Evolutionary conservation across 2,888 invertebrate genomes (phyloP).

Genomic region (Campaea margaritaria): DNA sequence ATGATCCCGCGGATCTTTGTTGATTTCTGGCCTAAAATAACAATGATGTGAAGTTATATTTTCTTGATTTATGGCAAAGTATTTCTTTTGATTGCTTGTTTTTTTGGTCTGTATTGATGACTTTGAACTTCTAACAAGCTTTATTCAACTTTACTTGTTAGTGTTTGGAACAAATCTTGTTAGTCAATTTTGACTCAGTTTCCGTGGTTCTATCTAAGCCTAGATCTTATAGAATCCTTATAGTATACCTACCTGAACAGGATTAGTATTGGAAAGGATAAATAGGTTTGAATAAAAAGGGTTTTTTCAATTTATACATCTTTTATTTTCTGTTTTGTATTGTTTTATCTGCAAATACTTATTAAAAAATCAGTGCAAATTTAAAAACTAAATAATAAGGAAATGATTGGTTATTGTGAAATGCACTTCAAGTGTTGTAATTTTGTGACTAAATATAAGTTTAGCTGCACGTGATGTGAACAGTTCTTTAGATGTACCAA

Average conservation of each 20-base stretch:
- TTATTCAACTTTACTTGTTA: too few species aligned
- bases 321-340: conserved; percentile 71
- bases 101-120: not conserved
- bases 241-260: not conserved
- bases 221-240: too few species aligned
- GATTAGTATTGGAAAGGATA: not conserved
- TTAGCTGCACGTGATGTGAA: conserved; percentile 47
- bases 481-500: conserved; percentile 9
- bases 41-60: not conserved
- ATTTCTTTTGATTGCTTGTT: not conserved
- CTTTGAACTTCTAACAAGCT: too few species aligned
- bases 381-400: conserved; percentile 69
- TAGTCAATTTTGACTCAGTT: too few species aligned
- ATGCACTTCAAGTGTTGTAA: conserved; percentile 48
- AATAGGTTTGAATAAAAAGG: conserved; percentile 41
- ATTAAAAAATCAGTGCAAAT: conserved; percentile 76
- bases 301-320: conserved; percentile 49
- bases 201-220: too few species aligned
- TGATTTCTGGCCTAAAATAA: conserved; percentile 31
- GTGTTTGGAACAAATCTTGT: too few species aligned
- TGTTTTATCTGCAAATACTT: conserved; percentile 64
- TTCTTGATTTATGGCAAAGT: not conserved
- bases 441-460: conserved; percentile 39
- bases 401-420: conserved; percentile 64
- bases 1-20: conserved; percentile 65